Base-by-base conservation (phyloP, 2,888 invertebrate species). In the Microctonus hyperodae region DNA sequence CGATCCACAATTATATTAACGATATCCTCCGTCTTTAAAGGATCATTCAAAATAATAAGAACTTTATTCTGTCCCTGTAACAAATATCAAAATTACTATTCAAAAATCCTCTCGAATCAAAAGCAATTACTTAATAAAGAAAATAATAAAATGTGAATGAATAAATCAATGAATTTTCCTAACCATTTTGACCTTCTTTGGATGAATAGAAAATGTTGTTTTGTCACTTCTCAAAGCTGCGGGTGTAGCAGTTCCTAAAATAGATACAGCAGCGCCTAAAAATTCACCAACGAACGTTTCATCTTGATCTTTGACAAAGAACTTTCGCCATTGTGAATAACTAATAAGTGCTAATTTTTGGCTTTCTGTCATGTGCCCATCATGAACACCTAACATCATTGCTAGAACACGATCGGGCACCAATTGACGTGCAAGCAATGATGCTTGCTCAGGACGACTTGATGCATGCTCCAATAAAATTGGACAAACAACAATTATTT, bases 221-320 rank as follows among this genome's bases (percentile, higher is more conserved):
- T 90, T 88, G 79, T 91, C 86, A 65, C 87, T 78, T 56, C 73
- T 78, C n/a, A 78, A 64, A 0, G 77, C 73, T 1, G 76, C 67
- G 0, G 77, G 67, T 0, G 78, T 70, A 0, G 73, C 72, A 1
- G 75, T 71, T 13, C 92, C 90, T 31, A 94, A 86, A 70, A 93
- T 93, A 23, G 91, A 90, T 70, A 94, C 92, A 0, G 94, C 93
- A 7, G 92, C 90, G 0, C 91, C 91, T n/a, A 95, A 85, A 78
- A 95, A 92, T 70, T 93, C 92, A 71, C 92, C 92, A 37, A 94
- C 93, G 79, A 94, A 93, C 0, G 91, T 90, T 62, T 92, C 92
- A 82, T 95, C 95, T 79, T 94, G 92, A 79, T 94, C 94, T 58
- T 91, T 90, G 20, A 92, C 91, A 53, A 88, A 88, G 85, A 93